These are phyloP conservation scores for Vannuccia rotundouncinata DNA, from an alignment of 2,888 invertebrate genomes.

Conservation along the genomic window DNA sequence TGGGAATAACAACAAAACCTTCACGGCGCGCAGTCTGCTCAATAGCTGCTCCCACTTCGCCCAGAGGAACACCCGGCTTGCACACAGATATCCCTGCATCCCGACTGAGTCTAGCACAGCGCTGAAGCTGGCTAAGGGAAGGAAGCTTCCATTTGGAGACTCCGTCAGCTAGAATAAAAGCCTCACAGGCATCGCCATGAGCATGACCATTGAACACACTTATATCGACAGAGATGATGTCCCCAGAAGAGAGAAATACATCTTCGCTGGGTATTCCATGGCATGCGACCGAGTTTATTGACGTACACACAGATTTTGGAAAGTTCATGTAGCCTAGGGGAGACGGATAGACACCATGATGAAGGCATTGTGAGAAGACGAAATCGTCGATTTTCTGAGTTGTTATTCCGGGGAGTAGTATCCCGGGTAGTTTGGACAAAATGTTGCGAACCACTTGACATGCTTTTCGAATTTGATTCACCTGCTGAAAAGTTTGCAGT, in stretches of 20 bases:
- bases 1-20: slow-evolving; percentile 67
- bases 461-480: background rate
- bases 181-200: slow-evolving; percentile 85
- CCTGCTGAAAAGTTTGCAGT: background rate
- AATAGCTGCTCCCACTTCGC: slow-evolving; percentile 5
- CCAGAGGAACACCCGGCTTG: background rate
- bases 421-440: background rate
- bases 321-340: slow-evolving; percentile 75
- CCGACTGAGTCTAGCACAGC: background rate
- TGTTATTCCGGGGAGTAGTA: slow-evolving; percentile 62
- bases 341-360: slow-evolving; percentile 71
- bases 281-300: slow-evolving; percentile 80
- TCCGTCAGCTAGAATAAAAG: slow-evolving; percentile 72
- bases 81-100: slow-evolving; percentile 22
- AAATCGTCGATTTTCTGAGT: slow-evolving; percentile 75
- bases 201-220: slow-evolving; percentile 73
- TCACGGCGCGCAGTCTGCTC: slow-evolving; percentile 61
- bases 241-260: slow-evolving; percentile 68
- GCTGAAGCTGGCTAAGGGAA: slow-evolving; percentile 2
- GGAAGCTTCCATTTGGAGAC: slow-evolving; percentile 40
- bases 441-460: background rate
- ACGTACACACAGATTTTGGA: slow-evolving; percentile 83
- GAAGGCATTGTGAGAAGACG: slow-evolving; percentile 59
- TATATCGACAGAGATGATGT: slow-evolving; percentile 81
- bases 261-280: slow-evolving; percentile 86